phyloP scores from a whole-genome alignment of 2,113 vertebrate species.

The Delphinus delphis region DNA sequence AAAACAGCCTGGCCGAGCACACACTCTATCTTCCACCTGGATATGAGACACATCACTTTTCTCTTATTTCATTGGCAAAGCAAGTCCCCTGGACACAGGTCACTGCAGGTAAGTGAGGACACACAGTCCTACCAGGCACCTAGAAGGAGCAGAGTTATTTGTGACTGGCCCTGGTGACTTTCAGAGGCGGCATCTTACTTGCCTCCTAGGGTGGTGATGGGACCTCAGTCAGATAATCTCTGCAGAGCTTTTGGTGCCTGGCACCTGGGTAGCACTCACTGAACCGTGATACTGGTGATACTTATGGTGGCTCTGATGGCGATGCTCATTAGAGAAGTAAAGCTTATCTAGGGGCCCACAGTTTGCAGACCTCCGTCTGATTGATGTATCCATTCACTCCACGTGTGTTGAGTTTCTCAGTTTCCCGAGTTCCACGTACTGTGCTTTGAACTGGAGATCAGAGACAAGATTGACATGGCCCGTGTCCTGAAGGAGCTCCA shows the following conservation, averaged over 20 bases:
- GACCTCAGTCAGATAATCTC: background rate
- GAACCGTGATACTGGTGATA: background rate
- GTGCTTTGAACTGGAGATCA: background rate
- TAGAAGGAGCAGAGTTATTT: background rate
- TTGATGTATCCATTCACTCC: too few relatives aligned
- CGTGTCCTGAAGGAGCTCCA: background rate
- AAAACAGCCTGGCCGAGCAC: background rate
- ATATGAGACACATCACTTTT: too few relatives aligned
- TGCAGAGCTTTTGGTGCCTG: background rate
- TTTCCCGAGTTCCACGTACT: background rate
- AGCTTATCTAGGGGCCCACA: background rate
- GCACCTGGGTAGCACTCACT: background rate
- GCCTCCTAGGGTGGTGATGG: background rate
- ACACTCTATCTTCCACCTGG: background rate
- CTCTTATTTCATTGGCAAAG: background rate
- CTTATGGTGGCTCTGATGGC: fast-evolving
- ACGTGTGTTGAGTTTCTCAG: background rate
- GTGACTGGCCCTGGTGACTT: background rate
- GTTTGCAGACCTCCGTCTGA: background rate
- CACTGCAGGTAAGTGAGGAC: background rate
- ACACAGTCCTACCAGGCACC: background rate
- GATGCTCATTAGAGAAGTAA: background rate
- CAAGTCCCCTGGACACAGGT: background rate
- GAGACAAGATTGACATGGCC: background rate
- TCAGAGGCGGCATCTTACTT: background rate